Evolutionary conservation across 2,113 vertebrate species (phyloP), one percentile per base, ranked within the genome.

Genomic region (Ahaetulla prasina): DNA sequence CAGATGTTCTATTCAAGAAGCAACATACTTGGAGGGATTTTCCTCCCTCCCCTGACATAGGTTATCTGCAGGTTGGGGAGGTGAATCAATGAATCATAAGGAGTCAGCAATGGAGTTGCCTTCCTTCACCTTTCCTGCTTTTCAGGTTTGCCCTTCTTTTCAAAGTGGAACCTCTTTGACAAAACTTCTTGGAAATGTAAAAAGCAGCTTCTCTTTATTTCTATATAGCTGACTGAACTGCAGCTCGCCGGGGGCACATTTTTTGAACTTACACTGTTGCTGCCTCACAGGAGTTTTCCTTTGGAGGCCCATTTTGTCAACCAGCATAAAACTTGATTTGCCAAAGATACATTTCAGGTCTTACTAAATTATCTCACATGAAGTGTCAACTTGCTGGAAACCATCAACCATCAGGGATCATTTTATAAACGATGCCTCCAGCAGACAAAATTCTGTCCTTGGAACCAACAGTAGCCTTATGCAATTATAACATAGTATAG

Each of bases 1-100:
- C 52, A 93, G 68, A 94, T 92, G 94, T 80, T 94, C 50, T 94
- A 10, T 91, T 87, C 47, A 90, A 30, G 92, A 68, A 90, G 94
- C n/a, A 92, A 90, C 84, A 89, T 52, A 63, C 43, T 89, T 91
- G 63, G 84, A 93, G 94, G 22, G 60, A 39, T 53, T 85, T 60
- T 6, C 0, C 0, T 1, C 2, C 1, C 0, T 1, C 60, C 93
- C 39, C 90, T 92, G 85, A 30, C 91, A 91, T 55, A 80, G 52
- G n/a, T 92, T 93, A 88, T 87, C 60, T 94, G 57, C 84, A 87
- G 95, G 91, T 96, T 87, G 94, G 23, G 35, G 93, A 49, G 4
- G 11, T 93, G 92, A 94, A 85, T 23, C 94, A 93, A 87, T 92
- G 92, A 95, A 92, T 94, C 93, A 95, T 85, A 63, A 68, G 94